phyloP scores from a whole-genome alignment of 2,113 vertebrate genomes.

The Nothoprocta pentlandii region DNA sequence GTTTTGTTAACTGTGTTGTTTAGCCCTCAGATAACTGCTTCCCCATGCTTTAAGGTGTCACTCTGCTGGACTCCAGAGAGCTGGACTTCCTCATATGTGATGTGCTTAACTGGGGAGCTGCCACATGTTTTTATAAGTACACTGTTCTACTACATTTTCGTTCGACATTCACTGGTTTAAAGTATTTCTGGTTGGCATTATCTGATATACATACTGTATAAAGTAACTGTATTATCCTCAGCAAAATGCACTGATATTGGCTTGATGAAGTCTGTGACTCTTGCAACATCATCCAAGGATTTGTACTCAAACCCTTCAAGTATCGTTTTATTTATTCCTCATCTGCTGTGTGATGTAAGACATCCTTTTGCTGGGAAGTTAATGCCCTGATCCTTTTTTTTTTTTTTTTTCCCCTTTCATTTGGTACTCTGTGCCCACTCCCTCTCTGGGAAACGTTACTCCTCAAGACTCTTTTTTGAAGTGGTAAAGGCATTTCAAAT shows the following conservation, averaged over 20 bases:
- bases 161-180: slow-evolving; percentile 29
- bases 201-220: slow-evolving; percentile 28
- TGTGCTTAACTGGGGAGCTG: not conserved
- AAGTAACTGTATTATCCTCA: slow-evolving; percentile 11
- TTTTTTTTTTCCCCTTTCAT: not conserved
- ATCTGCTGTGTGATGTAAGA: not conserved
- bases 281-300: slow-evolving; percentile 13
- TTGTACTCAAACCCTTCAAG: not conserved
- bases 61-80: not conserved
- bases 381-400: not conserved
- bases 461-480: not conserved
- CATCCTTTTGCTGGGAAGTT: not conserved
- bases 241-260: slow-evolving; percentile 23
- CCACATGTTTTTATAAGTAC: slow-evolving; percentile 8
- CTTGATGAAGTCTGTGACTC: slow-evolving; percentile 1
- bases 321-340: slow-evolving; percentile 71
- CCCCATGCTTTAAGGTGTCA: slow-evolving; percentile 4
- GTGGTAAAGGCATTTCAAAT: not conserved
- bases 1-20: slow-evolving; percentile 29
- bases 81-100: not conserved
- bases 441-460: not conserved
- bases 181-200: not conserved
- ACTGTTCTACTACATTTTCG: not conserved
- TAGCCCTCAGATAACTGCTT: not conserved
- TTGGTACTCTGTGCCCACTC: not conserved